Conservation (phyloP, 1,140 invertebrate species). For the Potamilus streckersoni region DNA sequence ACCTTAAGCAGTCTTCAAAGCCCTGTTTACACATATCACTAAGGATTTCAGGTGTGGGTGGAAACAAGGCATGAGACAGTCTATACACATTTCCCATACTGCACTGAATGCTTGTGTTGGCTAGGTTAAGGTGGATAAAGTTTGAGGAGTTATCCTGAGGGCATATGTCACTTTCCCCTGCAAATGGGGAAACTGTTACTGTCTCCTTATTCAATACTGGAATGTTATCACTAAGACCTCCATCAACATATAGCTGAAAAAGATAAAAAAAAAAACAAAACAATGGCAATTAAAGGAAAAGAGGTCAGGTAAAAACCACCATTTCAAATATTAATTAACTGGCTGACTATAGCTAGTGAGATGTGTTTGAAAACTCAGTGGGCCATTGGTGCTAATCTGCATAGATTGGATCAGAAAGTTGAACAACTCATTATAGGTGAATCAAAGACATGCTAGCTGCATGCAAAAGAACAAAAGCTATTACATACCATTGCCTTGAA, state of each 20-base stretch:
- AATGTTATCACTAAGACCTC: constrained; percentile 95
- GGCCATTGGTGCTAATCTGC: no score
- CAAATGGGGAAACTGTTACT: constrained; percentile 97
- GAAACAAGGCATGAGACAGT: constrained; percentile 91
- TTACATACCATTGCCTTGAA: no score
- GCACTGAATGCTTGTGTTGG: constrained; percentile 93
- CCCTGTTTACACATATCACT: constrained; percentile 97
- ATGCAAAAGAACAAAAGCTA: no score
- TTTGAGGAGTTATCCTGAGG: constrained; percentile 78
- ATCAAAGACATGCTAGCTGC: no score
- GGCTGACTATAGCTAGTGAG: no score
- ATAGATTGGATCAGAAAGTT: no score
- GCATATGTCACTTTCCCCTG: constrained; percentile 98
- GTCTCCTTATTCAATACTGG: constrained; percentile 94
- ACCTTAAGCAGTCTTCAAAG: constrained; percentile 95
- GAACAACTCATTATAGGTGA: no score
- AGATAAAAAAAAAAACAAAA: constrained; percentile 10
- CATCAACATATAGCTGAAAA: constrained; percentile 89
- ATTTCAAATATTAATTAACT: no score
- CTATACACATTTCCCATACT: constrained; percentile 84
- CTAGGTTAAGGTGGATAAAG: constrained; percentile 79
- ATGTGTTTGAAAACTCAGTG: no score
- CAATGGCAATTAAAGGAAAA: no score
- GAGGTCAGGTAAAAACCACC: no score
- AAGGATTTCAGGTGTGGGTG: constrained; percentile 88